phyloP scores from a whole-genome alignment of 53 echinoderm and acorn worm genomes.

The Stichopus horrens region DNA sequence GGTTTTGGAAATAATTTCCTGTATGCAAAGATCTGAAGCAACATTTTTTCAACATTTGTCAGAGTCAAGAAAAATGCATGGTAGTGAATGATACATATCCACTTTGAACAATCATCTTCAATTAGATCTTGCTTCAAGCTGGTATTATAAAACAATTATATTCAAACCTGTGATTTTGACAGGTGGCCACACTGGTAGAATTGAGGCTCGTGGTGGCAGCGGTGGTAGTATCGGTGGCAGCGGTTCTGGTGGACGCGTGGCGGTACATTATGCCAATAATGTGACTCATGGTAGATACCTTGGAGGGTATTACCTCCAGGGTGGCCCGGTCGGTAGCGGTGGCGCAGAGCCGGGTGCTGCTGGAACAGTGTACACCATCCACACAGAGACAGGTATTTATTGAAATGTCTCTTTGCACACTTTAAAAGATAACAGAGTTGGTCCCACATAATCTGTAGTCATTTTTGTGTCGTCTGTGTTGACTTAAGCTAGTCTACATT shows the following conservation, averaged over 20 bases:
- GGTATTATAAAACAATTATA: too few species aligned
- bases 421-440: neutral
- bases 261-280: slow-evolving; percentile 77
- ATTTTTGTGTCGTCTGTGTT: too few species aligned
- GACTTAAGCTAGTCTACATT: too few species aligned
- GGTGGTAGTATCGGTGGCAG: slow-evolving; percentile 28
- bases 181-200: slow-evolving; percentile 53
- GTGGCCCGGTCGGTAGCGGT: slow-evolving; percentile 58
- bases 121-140: too few species aligned
- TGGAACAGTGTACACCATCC: slow-evolving; percentile 57
- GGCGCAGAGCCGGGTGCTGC: slow-evolving; percentile 70
- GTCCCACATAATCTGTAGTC: too few species aligned
- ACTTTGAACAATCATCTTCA: too few species aligned
- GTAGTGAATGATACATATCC: too few species aligned
- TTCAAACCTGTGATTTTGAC: neutral
- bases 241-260: slow-evolving; percentile 74
- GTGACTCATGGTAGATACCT: slow-evolving; percentile 84
- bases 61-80: too few species aligned
- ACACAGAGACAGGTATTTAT: slow-evolving; percentile 30
- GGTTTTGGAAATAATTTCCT: too few species aligned
- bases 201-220: slow-evolving; percentile 45
- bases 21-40: too few species aligned
- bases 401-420: neutral
- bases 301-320: slow-evolving; percentile 65
- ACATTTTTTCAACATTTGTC: too few species aligned